Evolutionary conservation across 1,140 invertebrate species (phyloP).

Genomic region (Pseudomyrmex concolor): DNA sequence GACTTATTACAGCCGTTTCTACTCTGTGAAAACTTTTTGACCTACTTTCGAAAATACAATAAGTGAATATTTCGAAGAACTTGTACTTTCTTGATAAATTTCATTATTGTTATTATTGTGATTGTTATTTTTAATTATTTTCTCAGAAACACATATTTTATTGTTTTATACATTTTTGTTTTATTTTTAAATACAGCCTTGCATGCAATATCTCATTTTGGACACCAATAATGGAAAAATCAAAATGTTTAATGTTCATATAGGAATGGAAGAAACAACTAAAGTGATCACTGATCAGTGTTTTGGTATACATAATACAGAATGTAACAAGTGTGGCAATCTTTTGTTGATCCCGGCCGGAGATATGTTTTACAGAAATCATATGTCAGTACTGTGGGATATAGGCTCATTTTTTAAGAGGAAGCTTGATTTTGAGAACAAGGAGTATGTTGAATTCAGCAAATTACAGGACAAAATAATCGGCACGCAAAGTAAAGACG

Average conservation of each 20-base stretch:
- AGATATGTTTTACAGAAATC: conserved; percentile 84
- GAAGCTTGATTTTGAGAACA: conserved; percentile 91
- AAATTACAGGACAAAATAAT: conserved; percentile 95
- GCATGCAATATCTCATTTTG: conserved; percentile 92
- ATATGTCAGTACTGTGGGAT: conserved; percentile 94
- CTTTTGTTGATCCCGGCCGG: conserved; percentile 95
- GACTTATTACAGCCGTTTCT: conserved; percentile 96
- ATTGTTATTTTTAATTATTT: conserved; percentile 39
- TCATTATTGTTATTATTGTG: conserved; percentile 28
- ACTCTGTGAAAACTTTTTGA: conserved; percentile 93
- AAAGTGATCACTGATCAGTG: conserved; percentile 92
- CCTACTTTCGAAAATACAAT: no score
- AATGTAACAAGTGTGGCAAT: conserved; percentile 90
- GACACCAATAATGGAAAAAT: conserved; percentile 95
- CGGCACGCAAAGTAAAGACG: conserved; percentile 91
- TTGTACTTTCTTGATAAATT: conserved; percentile 89
- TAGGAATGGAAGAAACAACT: conserved; percentile 91
- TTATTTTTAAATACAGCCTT: conserved; percentile 86
- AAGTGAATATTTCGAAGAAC: no score
- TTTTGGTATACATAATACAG: conserved; percentile 89
- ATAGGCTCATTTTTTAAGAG: conserved; percentile 90
- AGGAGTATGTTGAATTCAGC: conserved; percentile 96
- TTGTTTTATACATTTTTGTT: conserved; percentile 33
- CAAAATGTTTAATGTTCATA: conserved; percentile 93
- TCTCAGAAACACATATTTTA: background rate